Percentiles rank a stretch among this genome's conserved stretches.
Evolutionary conservation across 2,888 invertebrate species (phyloP).

Genomic region (Miltochrista miniata): DNA sequence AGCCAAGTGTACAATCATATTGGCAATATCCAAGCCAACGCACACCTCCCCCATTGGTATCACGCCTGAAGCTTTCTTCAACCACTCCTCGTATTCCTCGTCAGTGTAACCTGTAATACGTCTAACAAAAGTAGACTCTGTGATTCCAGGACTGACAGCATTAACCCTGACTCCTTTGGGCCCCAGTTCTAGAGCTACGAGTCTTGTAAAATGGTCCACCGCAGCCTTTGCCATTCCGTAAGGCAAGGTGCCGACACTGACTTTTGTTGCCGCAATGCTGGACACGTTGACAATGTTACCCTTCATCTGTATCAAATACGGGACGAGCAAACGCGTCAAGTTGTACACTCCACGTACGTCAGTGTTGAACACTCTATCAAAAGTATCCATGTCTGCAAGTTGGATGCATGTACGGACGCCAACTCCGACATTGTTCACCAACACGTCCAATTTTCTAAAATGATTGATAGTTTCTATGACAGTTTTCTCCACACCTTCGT

Average conservation of each 20-base stretch:
- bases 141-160: not conserved
- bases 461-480: constrained; percentile 85
- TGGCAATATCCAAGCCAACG: constrained; percentile 88
- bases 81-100: constrained; percentile 36
- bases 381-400: constrained; percentile 92
- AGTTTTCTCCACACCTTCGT: constrained; percentile 84
- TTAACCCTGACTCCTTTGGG: constrained; percentile 51
- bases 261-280: constrained; percentile 37
- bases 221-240: constrained; percentile 47
- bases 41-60: constrained; percentile 40
- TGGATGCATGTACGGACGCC: constrained; percentile 74
- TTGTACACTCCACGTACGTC: constrained; percentile 90
- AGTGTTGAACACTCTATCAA: constrained; percentile 91
- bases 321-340: constrained; percentile 90
- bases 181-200: constrained; percentile 50
- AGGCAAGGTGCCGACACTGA: constrained; percentile 50
- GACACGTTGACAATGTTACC: constrained; percentile 95
- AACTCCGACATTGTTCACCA: constrained; percentile 93
- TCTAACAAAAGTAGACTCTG: constrained; percentile 19
- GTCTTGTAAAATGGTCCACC: constrained; percentile 47
- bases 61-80: constrained; percentile 5
- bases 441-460: constrained; percentile 87
- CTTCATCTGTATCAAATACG: constrained; percentile 89
- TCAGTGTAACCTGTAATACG: constrained; percentile 32
- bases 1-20: constrained; percentile 92